Evolutionary conservation across 2,113 vertebrate genomes (phyloP), one percentile per base, ranked within the genome.

Genomic region (Dolichallabes microphthalmus): DNA sequence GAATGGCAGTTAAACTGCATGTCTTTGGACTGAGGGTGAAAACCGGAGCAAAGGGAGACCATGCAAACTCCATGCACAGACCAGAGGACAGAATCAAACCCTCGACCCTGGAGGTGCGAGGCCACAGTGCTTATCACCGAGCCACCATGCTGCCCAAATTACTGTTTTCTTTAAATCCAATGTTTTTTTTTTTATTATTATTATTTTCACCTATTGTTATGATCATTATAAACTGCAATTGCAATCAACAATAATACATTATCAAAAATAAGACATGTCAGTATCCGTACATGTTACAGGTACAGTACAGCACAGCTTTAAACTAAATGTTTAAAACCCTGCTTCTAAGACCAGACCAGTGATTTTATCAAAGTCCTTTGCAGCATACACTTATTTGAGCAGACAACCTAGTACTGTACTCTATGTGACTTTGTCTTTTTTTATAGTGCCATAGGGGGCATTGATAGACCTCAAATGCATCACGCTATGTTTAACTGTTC

Each of bases 241-340:
- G 19, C 32, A 45, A 45, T 45, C 19, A 71, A 45, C 35, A 71
- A 13, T 13, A 74, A 10, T 50, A 11, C 13, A 20, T 73, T 45
- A 12, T 45, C 35, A 30, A 7, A 19, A 32, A 71, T 39, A 20
- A 71, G 8, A 71, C 17, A 35, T 32, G 3, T 8, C 17, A 39
- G 35, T 13, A 14, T 6, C 12, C 14, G 11, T 39, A 55, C 30
- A 15, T 0, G n/a, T 52, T 53, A 3, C 25, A 50, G 4, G 2
- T 73, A 75, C 12, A 75, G 2, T 73, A 75, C 12, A 75, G 8
- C 0, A 63, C 69, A 80, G 52, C 71, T 74, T 39, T 19, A 22
- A 50, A 76, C 57, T 15, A 66, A 80, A 75, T 83, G 58, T 83
- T 82, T 57, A 22, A 83, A 45, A 35, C 69, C 30, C 32, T 53